phyloP scores from a whole-genome alignment of 2,113 vertebrate species.

The Pseudonaja textilis region DNA sequence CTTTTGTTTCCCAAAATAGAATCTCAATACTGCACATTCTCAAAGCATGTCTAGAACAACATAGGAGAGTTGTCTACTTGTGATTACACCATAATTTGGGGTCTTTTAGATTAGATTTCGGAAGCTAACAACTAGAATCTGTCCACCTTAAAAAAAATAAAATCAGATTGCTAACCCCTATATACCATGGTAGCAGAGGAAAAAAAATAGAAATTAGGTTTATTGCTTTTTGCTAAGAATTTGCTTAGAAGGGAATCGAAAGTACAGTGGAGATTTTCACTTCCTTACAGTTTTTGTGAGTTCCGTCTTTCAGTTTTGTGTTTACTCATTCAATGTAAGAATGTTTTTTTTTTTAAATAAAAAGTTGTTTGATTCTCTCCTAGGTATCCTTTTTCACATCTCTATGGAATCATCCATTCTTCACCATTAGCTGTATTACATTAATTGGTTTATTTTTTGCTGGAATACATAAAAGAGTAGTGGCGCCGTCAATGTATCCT shows the following conservation, averaged over 20 bases:
- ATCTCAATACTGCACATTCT: background rate
- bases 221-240: background rate
- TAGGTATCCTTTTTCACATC: constrained; percentile 98
- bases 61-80: background rate
- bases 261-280: background rate
- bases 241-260: background rate
- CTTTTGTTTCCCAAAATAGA: background rate
- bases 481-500: constrained; percentile 99
- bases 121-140: too few relatives aligned
- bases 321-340: background rate
- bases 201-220: background rate
- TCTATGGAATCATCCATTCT: constrained; percentile 98
- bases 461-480: constrained; percentile 98
- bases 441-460: constrained; percentile 97
- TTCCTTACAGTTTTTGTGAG: background rate
- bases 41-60: background rate
- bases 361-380: constrained; percentile 35
- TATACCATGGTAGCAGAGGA: too few relatives aligned
- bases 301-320: background rate
- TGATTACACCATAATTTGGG: background rate
- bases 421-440: constrained; percentile 97
- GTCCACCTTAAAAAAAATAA: background rate
- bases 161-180: background rate
- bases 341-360: background rate
- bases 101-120: background rate